Conservation (phyloP, 2,888 invertebrate genomes). For the Deroplatys truncata region DNA sequence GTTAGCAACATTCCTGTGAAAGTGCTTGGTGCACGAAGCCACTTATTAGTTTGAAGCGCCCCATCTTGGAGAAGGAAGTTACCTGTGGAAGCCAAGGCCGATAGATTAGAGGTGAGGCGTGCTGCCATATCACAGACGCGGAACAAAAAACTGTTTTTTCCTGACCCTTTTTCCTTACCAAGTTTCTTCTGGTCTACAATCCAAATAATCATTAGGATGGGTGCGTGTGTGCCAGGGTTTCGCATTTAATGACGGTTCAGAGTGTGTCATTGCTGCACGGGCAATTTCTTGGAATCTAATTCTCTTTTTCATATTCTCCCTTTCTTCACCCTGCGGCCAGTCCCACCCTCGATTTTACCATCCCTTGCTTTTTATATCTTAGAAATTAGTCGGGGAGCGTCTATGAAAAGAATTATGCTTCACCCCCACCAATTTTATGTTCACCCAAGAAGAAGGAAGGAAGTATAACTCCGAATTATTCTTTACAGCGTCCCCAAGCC, state of each 20-base stretch:
- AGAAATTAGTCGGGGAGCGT: background rate
- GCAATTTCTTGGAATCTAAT: constrained; percentile 3
- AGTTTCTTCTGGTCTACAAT: constrained; percentile 4
- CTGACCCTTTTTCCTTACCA: background rate
- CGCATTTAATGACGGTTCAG: constrained; percentile 5
- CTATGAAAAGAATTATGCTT: background rate
- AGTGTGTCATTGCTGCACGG: background rate
- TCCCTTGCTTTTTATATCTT: background rate
- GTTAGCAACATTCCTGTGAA: background rate
- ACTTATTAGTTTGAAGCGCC: background rate
- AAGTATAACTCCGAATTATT: too few relatives aligned
- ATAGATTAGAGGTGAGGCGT: background rate
- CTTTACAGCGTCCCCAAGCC: too few relatives aligned
- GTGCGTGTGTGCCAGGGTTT: background rate
- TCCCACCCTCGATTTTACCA: background rate
- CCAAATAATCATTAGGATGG: constrained; percentile 1
- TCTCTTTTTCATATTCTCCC: background rate
- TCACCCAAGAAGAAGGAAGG: too few relatives aligned
- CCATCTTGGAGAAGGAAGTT: background rate
- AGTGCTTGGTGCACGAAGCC: background rate
- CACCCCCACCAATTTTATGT: background rate
- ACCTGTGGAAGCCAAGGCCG: background rate
- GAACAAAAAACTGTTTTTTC: background rate
- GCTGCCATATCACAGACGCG: background rate
- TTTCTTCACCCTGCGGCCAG: background rate